A percentile compares a stretch with the other conserved stretches of the same genome.
phyloP scores from a whole-genome alignment of 2,888 invertebrate genomes.

The Caenorhabditis sp. region DNA sequence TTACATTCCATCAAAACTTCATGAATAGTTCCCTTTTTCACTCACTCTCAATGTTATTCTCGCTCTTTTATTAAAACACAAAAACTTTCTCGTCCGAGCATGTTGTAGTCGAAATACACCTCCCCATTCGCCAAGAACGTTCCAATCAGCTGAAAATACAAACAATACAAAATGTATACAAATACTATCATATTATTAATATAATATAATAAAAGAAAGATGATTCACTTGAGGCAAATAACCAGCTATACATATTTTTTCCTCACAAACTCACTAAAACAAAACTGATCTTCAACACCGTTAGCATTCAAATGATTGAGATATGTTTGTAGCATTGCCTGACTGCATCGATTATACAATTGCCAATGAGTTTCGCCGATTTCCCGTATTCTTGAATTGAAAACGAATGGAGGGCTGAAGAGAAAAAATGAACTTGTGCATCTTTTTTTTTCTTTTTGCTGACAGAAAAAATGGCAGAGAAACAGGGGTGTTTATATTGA shows the following conservation, averaged over 20 bases:
- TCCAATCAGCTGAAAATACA: constrained; percentile 39
- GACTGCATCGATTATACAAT: constrained; percentile 42
- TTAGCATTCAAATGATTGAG: constrained; percentile 34
- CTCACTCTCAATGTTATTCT: constrained; percentile 25
- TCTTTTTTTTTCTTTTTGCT: neutral
- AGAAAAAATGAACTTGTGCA: neutral
- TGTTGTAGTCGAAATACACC: constrained; percentile 44
- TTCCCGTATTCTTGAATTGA: constrained; percentile 9
- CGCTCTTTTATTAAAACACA: constrained; percentile 47
- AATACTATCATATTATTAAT: neutral
- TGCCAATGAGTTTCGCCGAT: constrained; percentile 43
- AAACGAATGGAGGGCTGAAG: constrained; percentile 13
- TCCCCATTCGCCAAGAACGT: constrained; percentile 26
- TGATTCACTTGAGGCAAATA: neutral
- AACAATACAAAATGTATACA: neutral
- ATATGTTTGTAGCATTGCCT: constrained; percentile 45
- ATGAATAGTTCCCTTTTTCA: neutral
- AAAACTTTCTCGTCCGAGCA: constrained; percentile 37
- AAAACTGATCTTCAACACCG: constrained; percentile 31
- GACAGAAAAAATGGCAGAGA: neutral
- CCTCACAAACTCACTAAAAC: constrained; percentile 37
- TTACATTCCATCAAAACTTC: neutral
- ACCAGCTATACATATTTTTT: neutral
- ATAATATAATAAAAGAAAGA: neutral
- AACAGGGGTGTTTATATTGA: neutral